These are phyloP conservation scores for Netelia virgata DNA, from an alignment of 2,888 invertebrate genomes.

Conservation along the genomic window DNA sequence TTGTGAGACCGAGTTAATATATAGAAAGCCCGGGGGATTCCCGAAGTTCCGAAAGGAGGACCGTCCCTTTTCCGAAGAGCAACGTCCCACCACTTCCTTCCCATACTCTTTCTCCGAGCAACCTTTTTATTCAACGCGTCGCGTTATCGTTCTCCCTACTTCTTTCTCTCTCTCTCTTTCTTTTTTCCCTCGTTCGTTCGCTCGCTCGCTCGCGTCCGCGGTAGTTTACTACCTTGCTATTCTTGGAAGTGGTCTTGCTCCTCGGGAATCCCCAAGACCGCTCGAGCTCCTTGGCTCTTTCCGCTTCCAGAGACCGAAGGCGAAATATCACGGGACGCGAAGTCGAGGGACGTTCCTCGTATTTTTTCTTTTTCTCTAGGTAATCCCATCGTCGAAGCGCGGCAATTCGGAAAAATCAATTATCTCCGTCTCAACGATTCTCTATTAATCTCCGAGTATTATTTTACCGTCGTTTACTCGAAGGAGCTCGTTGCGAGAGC, in stretches of 20 bases:
- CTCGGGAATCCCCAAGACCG: constrained; percentile 71
- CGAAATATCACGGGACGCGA: not conserved
- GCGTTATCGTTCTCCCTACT: constrained; percentile 50
- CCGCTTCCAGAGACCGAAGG: not conserved
- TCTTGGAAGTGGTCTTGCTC: constrained; percentile 70
- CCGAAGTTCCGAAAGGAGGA: too few species aligned
- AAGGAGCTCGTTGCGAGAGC: not conserved
- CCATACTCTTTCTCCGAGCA: not conserved
- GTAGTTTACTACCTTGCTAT: constrained; percentile 70
- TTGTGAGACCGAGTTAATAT: too few species aligned
- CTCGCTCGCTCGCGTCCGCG: constrained; percentile 45
- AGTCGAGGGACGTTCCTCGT: too few species aligned
- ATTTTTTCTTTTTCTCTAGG: too few species aligned
- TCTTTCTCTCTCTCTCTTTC: constrained; percentile 16
- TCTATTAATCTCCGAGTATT: not conserved
- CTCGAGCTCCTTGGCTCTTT: constrained; percentile 1
- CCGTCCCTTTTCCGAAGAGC: too few species aligned
- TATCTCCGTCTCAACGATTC: not conserved
- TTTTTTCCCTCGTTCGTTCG: constrained; percentile 37
- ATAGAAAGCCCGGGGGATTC: too few species aligned
- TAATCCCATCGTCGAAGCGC: too few species aligned
- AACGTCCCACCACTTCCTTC: not conserved
- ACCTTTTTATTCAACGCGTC: constrained; percentile 25
- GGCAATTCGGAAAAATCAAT: not conserved
- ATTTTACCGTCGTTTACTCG: not conserved